phyloP scores from a whole-genome alignment of 2,888 invertebrate genomes.

The Pardosa pseudoannulata region DNA sequence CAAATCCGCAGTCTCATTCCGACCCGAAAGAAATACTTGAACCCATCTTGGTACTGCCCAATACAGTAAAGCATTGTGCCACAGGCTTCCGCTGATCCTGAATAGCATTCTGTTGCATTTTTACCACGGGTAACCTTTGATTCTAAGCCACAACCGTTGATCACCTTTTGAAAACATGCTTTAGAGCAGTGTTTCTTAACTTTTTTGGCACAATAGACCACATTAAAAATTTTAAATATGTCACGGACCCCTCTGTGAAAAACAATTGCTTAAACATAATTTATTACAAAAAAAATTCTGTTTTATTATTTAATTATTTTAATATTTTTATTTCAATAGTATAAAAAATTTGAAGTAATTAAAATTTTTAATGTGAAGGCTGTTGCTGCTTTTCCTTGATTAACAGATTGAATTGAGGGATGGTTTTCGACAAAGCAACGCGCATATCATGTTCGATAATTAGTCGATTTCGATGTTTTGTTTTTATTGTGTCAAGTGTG shows the following conservation, averaged over 20 bases:
- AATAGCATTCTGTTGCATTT: neutral
- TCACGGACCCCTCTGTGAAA: constrained; percentile 48
- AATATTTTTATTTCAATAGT: constrained; percentile 46
- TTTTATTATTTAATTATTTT: constrained; percentile 49
- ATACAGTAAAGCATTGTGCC: neutral
- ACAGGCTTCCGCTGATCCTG: neutral
- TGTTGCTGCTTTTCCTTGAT: constrained; percentile 52
- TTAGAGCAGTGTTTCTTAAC: constrained; percentile 23
- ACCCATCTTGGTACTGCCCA: neutral
- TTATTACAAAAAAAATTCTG: no score
- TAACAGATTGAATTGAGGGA: constrained; percentile 51
- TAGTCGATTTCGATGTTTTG: constrained; percentile 35
- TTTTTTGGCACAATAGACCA: constrained; percentile 56
- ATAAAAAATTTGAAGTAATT: constrained; percentile 46
- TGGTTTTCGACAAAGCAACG: constrained; percentile 52
- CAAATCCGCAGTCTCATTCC: neutral
- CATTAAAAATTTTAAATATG: constrained; percentile 54
- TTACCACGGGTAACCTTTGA: neutral
- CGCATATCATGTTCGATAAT: constrained; percentile 40
- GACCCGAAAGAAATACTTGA: neutral
- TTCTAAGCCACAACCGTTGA: no score
- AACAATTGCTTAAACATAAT: no score
- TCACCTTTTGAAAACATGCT: no score
- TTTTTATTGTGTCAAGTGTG: constrained; percentile 19
- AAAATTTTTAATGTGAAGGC: constrained; percentile 47